These are phyloP conservation scores for Mormyrops attenuatus DNA, from an alignment of 2,797 vertebrate genomes.

Conservation along the genomic window DNA sequence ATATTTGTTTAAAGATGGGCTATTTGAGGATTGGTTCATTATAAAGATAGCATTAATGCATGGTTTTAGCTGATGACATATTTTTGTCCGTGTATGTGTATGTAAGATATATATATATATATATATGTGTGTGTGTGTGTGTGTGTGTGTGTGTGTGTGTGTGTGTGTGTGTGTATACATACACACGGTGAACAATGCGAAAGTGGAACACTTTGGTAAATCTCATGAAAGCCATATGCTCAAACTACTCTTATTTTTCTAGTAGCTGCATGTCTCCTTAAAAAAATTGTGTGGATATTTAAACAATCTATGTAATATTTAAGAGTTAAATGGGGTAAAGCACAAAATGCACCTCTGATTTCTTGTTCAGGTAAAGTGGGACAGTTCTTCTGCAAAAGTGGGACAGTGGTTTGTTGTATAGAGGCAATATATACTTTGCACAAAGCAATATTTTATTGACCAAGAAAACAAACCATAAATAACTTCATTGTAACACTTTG, in stretches of 20 bases:
- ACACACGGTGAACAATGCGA: no score
- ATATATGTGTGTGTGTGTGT: background rate
- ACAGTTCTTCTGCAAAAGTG: background rate
- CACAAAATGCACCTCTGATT: background rate
- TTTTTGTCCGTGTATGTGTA: background rate
- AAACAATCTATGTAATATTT: background rate
- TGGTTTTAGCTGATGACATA: background rate
- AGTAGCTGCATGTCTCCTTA: background rate
- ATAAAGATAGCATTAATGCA: background rate
- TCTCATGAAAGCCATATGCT: no score
- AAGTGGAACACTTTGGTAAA: no score
- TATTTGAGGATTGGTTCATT: background rate
- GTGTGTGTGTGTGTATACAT: background rate
- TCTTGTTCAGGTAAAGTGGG: background rate
- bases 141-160: background rate
- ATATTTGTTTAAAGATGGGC: background rate
- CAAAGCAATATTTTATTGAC: background rate
- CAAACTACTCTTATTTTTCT: background rate
- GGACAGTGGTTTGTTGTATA: background rate
- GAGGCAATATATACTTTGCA: background rate
- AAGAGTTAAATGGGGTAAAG: background rate
- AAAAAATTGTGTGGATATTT: no score
- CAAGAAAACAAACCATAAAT: background rate
- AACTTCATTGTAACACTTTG: background rate
- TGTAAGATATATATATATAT: background rate